Base-by-base conservation (phyloP, 2,797 vertebrate genomes). In the Coregonus sp. region DNA sequence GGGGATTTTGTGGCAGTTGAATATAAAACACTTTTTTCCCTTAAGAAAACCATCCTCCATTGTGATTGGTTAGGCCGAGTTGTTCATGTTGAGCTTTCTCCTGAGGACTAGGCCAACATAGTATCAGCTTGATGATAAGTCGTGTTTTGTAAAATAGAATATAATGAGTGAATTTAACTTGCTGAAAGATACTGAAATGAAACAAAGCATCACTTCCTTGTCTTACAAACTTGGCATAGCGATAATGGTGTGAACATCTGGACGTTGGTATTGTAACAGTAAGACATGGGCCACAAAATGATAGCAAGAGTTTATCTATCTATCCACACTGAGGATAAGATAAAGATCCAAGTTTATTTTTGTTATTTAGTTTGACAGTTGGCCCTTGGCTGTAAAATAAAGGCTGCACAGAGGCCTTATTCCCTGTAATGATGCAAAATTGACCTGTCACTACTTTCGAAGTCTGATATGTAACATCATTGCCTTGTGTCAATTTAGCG, bases 361-460 rank as follows among this genome's bases (percentile, higher is more conserved):
- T 84, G 83, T 89, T 77, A 87, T 89, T 86, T 82, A 71, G 78
- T 85, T 85, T 86, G 88, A 89, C 88, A 89, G 86, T 80, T 81
- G 76, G 82, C 76, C 84, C 80, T 83, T 81, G 80, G 81, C 86
- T 73, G 77, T 74, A 75, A 86, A 83, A 85, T 65, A 85, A 75
- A 81, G 69, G 78, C 67, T 74, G 73, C 70, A 81, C 70, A 81
- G 73, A 79, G 77, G 72, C 80, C 72, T 78, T 84, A 82, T 78
- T 83, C 81, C 78, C 75, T 83, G 78, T 90, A 90, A 92, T 89
- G 83, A 86, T 88, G 76, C 77, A 83, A 91, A 91, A 92, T 91
- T 91, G 90, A 92, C 88, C 88, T 91, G 90, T 91, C 91, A 92
- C 85, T 82, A 74, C 79, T 88, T 88, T 87, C 82, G 88, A 89